A percentile compares a stretch with the other conserved stretches of the same genome.
These are phyloP conservation scores for Synchiropus splendidus DNA, from an alignment of 2,113 vertebrate genomes.

Conservation along the genomic window DNA sequence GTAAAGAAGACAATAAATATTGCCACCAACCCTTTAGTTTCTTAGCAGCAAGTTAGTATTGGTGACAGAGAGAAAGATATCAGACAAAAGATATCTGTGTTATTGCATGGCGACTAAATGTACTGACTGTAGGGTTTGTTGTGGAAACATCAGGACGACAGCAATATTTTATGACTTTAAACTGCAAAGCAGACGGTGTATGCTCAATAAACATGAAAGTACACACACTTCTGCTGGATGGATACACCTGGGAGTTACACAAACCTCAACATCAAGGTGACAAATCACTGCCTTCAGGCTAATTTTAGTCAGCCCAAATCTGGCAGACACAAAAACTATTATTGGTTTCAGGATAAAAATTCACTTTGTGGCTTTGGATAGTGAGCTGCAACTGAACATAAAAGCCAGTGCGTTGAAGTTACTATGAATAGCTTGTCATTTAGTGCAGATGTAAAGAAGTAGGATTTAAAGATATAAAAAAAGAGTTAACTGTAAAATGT, in stretches of 20 bases:
- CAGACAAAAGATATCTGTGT: too few relatives aligned
- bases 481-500: too few relatives aligned
- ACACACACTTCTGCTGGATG: conserved; percentile 12
- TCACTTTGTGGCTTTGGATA: conserved; percentile 25
- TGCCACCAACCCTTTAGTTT: too few relatives aligned
- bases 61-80: too few relatives aligned
- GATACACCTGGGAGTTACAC: conserved; percentile 26
- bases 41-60: too few relatives aligned
- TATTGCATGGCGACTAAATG: too few relatives aligned
- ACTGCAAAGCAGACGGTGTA: conserved; percentile 31
- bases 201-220: conserved; percentile 8
- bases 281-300: conserved; percentile 42
- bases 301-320: conserved; percentile 32
- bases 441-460: conserved; percentile 7
- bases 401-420: conserved; percentile 33
- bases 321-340: conserved; percentile 25
- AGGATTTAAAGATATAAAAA: too few relatives aligned
- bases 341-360: conserved; percentile 19
- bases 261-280: conserved; percentile 45
- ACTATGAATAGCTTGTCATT: conserved; percentile 17
- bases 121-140: too few relatives aligned
- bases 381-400: too few relatives aligned
- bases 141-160: background rate
- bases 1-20: too few relatives aligned
- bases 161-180: conserved; percentile 8